Percentiles rank a stretch among this genome's conserved stretches.
Evolutionary conservation across 2,113 vertebrate genomes (phyloP).

Genomic region (Turnix velox): DNA sequence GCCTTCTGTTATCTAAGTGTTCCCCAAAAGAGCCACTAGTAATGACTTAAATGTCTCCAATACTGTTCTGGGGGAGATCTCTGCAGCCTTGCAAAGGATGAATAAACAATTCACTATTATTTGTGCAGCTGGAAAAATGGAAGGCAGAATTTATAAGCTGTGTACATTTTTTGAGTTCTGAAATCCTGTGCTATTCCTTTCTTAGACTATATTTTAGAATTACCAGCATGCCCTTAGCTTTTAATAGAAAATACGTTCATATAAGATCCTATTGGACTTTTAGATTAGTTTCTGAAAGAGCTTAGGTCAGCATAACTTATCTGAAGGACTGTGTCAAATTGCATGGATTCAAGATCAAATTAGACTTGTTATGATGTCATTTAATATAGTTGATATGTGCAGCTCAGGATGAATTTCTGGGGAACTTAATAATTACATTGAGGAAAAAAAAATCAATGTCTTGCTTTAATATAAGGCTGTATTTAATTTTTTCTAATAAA

Average conservation of each 20-base stretch:
- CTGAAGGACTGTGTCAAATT: background rate
- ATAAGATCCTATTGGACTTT: background rate
- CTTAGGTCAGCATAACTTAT: slow-evolving; percentile 1
- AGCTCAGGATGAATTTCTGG: background rate
- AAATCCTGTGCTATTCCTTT: background rate
- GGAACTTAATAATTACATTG: background rate
- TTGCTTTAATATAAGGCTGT: background rate
- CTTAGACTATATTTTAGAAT: background rate
- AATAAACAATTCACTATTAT: background rate
- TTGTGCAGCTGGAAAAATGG: background rate
- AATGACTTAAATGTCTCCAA: fast-evolving
- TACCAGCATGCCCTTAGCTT: background rate
- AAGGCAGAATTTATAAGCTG: background rate
- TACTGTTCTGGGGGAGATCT: background rate
- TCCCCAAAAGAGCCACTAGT: background rate
- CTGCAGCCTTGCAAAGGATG: background rate
- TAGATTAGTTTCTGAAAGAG: background rate
- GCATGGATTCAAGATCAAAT: background rate
- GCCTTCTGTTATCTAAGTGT: background rate
- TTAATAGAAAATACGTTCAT: background rate
- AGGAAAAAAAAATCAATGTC: background rate
- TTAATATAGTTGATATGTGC: background rate
- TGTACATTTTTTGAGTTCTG: background rate
- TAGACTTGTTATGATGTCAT: background rate
- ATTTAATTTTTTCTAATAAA: slow-evolving; percentile 61